These are phyloP conservation scores for Salvator merianae DNA, from an alignment of 2,113 vertebrate species.

Conservation along the genomic window DNA sequence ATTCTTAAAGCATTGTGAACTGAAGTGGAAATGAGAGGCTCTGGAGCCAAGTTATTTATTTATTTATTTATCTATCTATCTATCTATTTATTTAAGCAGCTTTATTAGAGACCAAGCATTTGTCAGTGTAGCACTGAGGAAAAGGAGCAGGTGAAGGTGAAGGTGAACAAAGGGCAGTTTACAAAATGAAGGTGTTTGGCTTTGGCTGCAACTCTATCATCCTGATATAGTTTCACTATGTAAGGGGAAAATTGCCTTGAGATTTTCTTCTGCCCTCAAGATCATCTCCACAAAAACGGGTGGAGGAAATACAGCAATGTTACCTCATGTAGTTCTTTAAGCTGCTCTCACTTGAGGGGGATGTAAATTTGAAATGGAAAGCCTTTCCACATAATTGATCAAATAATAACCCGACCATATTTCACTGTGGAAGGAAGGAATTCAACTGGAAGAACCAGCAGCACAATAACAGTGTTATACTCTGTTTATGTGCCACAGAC, in stretches of 20 bases:
- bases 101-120: not conserved
- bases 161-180: not conserved
- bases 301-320: not conserved
- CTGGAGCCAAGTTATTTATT: not conserved
- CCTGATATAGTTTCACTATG: not conserved
- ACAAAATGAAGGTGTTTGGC: not conserved
- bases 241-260: not conserved
- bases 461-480: not conserved
- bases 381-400: not conserved
- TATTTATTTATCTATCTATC: no score
- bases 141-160: not conserved
- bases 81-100: not conserved
- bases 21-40: constrained; percentile 4
- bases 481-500: not conserved
- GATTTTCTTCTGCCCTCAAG: not conserved
- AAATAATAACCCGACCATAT: not conserved
- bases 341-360: constrained; percentile 8
- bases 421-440: not conserved
- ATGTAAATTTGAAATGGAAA: not conserved
- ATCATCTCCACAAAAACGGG: no score
- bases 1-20: constrained; percentile 2
- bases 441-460: not conserved
- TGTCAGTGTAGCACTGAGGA: not conserved
- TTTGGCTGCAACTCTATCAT: not conserved
- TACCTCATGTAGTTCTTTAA: not conserved